phyloP scores from a whole-genome alignment of 1,140 invertebrate species.

The Hycleus phaleratus region DNA sequence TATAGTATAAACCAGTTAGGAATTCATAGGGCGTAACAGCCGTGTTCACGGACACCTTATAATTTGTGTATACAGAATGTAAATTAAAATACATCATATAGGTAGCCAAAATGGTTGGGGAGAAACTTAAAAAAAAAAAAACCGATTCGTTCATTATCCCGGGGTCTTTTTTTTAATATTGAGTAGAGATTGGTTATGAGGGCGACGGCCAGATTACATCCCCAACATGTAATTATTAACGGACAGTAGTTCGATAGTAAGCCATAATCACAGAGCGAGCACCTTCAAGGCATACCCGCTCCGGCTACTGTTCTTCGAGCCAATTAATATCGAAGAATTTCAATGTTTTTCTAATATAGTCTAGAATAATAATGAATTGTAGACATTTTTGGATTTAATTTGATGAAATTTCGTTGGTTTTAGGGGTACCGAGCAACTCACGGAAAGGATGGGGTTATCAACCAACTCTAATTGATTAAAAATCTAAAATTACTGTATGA shows the following conservation, averaged over 20 bases:
- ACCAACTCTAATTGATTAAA: not conserved
- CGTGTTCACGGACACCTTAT: conserved; percentile 5
- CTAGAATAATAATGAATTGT: not conserved
- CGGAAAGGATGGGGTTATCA: conserved; percentile 26
- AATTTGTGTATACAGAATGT: conserved; percentile 11
- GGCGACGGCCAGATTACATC: conserved; percentile 19
- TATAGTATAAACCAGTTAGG: conserved; percentile 1
- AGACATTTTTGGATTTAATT: not conserved
- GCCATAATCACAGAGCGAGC: conserved; percentile 26
- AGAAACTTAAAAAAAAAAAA: conserved; percentile 5
- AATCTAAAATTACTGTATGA: not conserved
- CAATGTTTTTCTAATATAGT: not conserved
- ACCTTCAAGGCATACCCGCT: conserved; percentile 14
- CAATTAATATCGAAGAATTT: not conserved
- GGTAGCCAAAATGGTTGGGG: conserved; percentile 16
- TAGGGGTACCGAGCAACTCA: conserved; percentile 30
- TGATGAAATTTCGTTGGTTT: conserved; percentile 24
- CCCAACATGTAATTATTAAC: conserved; percentile 24
- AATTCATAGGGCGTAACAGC: conserved; percentile 10
- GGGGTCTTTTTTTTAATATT: not conserved
- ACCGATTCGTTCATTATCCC: not conserved
- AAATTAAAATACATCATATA: conserved; percentile 18
- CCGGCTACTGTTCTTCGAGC: conserved; percentile 25
- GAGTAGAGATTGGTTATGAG: conserved; percentile 18
- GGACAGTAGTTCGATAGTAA: conserved; percentile 29